A percentile compares a stretch with the other conserved stretches of the same genome.
Conservation (phyloP, 2,113 vertebrate genomes). For the Bubo bubo region DNA sequence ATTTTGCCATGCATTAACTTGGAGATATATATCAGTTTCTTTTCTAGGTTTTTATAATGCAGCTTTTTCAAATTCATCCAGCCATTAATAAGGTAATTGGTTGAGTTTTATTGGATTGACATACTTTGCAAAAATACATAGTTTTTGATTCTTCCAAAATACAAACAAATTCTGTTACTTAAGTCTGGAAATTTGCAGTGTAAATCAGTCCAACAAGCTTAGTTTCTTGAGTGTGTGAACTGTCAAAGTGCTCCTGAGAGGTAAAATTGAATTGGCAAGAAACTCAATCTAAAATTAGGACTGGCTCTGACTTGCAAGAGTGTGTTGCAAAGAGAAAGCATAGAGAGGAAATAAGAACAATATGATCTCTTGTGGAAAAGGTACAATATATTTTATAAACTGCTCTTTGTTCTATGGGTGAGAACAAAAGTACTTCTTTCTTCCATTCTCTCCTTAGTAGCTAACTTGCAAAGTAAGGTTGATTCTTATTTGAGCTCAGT, state of each 20-base stretch:
- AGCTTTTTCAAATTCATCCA: neutral
- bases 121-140: neutral
- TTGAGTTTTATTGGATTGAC: neutral
- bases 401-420: neutral
- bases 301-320: neutral
- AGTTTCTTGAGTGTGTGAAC: neutral
- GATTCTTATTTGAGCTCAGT: neutral
- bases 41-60: neutral
- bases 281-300: neutral
- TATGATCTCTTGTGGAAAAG: neutral
- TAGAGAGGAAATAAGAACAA: neutral
- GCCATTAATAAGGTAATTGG: neutral
- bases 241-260: neutral
- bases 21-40: neutral
- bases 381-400: neutral
- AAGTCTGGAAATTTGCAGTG: neutral
- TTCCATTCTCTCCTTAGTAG: neutral
- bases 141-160: neutral
- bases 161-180: neutral
- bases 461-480: neutral
- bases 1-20: neutral
- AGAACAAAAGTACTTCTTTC: neutral
- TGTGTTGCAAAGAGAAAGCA: neutral
- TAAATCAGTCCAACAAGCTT: neutral
- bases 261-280: neutral